Conservation (phyloP, 2,797 vertebrate genomes). For the Valencia hispanica region DNA sequence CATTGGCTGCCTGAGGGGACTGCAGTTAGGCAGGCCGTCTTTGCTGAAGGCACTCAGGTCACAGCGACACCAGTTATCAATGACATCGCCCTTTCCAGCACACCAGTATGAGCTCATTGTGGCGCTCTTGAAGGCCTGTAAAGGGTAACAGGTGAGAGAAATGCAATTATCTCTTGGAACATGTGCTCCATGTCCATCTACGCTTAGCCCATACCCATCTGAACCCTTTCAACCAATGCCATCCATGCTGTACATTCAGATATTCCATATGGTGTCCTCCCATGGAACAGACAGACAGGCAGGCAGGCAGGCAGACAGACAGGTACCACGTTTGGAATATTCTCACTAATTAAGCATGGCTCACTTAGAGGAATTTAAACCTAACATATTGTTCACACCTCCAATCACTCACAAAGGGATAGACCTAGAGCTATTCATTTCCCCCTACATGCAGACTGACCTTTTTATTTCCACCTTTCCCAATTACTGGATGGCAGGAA, state of each 20-base stretch:
- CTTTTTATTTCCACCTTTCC: constrained; percentile 75
- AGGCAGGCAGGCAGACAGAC: neutral
- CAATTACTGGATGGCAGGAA: constrained; percentile 80
- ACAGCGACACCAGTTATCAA: constrained; percentile 99
- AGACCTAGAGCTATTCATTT: constrained; percentile 23
- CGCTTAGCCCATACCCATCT: constrained; percentile 41
- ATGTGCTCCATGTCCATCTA: constrained; percentile 54
- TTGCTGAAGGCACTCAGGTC: constrained; percentile 96
- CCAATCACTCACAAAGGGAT: constrained; percentile 33
- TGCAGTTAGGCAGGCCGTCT: constrained; percentile 95
- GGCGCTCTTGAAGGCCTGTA: constrained; percentile 93
- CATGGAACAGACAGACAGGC: neutral
- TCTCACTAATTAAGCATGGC: constrained; percentile 15
- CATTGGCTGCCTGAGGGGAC: constrained; percentile 92
- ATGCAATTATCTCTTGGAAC: constrained; percentile 79
- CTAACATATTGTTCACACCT: constrained; percentile 21
- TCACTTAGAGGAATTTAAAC: constrained; percentile 3
- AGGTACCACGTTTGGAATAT: neutral
- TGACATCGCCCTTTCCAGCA: constrained; percentile 97
- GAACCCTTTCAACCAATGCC: constrained; percentile 25
- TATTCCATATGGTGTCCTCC: constrained; percentile 6
- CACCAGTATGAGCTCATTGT: constrained; percentile 99
- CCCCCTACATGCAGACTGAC: constrained; percentile 54
- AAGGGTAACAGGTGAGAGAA: constrained; percentile 79
- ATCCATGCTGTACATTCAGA: constrained; percentile 24